These are phyloP conservation scores for Cephonodes hylas DNA, from an alignment of 2,888 invertebrate species.

Conservation along the genomic window DNA sequence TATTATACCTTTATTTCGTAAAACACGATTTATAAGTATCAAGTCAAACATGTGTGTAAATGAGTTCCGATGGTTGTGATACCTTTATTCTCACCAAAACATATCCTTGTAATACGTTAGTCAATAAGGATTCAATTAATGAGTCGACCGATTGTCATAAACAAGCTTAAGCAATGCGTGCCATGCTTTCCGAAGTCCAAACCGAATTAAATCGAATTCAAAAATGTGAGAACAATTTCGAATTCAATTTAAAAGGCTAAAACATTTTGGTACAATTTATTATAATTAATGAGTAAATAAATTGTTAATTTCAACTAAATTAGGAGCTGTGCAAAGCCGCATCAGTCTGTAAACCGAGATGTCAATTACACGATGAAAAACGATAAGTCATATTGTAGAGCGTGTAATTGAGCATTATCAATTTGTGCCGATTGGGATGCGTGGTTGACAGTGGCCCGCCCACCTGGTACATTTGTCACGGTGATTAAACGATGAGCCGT, in stretches of 20 bases:
- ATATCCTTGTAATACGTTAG: too few relatives aligned
- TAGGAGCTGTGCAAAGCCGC: neutral
- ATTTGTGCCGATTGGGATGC: slow-evolving; percentile 40
- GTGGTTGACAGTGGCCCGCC: slow-evolving; percentile 40
- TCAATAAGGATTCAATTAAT: too few relatives aligned
- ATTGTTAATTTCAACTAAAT: neutral
- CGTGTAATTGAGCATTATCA: slow-evolving; percentile 51
- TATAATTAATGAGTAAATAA: neutral
- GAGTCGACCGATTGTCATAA: too few relatives aligned
- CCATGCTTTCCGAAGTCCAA: too few relatives aligned
- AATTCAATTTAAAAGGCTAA: too few relatives aligned
- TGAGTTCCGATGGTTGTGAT: too few relatives aligned
- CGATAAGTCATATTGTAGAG: slow-evolving; percentile 41
- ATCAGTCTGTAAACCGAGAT: slow-evolving; percentile 19
- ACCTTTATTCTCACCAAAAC: too few relatives aligned
- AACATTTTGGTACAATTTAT: too few relatives aligned
- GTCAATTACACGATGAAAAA: slow-evolving; percentile 41
- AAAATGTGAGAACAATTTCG: too few relatives aligned
- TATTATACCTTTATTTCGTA: neutral
- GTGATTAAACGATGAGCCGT: slow-evolving; percentile 53
- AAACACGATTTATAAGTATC: neutral
- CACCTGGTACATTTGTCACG: slow-evolving; percentile 51
- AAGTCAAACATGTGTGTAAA: too few relatives aligned
- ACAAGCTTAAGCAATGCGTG: too few relatives aligned
- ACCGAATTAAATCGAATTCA: too few relatives aligned